These are phyloP conservation scores for Microcebus jonahi DNA, from an alignment of 2,113 vertebrate species.

Conservation along the genomic window DNA sequence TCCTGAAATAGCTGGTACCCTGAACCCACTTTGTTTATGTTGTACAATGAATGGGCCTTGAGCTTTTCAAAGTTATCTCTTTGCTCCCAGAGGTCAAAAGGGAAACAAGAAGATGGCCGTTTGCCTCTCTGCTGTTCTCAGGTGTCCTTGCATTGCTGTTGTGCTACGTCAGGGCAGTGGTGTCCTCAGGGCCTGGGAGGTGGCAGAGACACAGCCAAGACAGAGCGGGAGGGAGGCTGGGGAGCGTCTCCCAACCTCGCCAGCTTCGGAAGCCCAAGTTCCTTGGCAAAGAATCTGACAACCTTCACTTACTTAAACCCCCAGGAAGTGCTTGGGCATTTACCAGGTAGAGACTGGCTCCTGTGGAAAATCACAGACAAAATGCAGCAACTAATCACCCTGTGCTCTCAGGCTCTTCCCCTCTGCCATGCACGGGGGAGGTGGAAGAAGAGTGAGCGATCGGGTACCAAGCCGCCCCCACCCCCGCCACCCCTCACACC, in stretches of 20 bases:
- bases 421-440: neutral
- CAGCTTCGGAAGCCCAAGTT: neutral
- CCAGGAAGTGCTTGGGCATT: neutral
- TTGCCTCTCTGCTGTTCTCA: neutral
- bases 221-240: neutral
- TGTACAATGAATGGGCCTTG: conserved; percentile 45
- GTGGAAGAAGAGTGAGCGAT: neutral
- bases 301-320: neutral
- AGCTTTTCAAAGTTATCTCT: conserved; percentile 34
- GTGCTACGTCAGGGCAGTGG: neutral
- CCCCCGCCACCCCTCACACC: neutral
- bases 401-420: neutral
- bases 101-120: conserved; percentile 54
- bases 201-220: neutral
- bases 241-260: neutral
- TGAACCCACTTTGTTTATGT: neutral
- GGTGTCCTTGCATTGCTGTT: neutral
- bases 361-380: neutral
- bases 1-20: neutral
- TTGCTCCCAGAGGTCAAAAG: conserved; percentile 32
- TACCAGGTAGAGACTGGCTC: neutral
- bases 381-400: neutral
- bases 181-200: conserved; percentile 12
- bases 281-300: neutral
- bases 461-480: neutral